These are phyloP conservation scores for Sciaenops ocellatus DNA, from an alignment of 2,797 vertebrate genomes.

Conservation along the genomic window DNA sequence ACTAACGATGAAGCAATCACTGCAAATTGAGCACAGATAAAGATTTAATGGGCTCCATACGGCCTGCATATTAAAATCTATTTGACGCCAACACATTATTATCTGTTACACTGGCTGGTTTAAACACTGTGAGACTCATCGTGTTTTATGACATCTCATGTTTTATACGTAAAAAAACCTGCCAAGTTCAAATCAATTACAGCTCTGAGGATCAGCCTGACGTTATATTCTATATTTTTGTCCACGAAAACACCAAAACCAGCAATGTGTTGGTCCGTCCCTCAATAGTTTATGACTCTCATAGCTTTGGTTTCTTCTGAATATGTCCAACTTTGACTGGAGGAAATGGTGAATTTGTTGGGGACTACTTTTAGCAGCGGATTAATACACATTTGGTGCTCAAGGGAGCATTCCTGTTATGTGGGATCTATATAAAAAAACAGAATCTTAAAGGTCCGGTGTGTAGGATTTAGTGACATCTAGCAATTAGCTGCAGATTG, in stretches of 20 bases:
- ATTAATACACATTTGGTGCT: background rate
- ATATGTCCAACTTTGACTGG: background rate
- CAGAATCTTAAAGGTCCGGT: too few species aligned
- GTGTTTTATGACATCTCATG: slow-evolving; percentile 33
- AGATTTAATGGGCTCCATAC: slow-evolving; percentile 41
- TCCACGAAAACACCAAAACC: background rate
- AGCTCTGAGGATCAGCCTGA: slow-evolving; percentile 5
- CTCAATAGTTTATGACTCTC: background rate
- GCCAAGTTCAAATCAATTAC: background rate
- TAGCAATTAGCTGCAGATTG: too few species aligned
- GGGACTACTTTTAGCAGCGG: background rate
- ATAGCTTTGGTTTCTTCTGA: background rate
- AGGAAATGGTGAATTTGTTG: background rate
- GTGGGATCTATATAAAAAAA: background rate
- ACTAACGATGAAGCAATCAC: slow-evolving; percentile 39
- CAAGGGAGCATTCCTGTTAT: too few species aligned
- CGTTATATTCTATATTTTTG: background rate
- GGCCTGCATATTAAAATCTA: slow-evolving; percentile 12
- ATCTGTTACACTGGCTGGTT: slow-evolving; percentile 16
- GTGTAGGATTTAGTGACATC: too few species aligned
- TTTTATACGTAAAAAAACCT: slow-evolving; percentile 12
- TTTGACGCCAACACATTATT: slow-evolving; percentile 22
- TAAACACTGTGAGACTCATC: slow-evolving; percentile 14
- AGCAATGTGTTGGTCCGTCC: background rate
- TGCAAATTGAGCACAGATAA: slow-evolving; percentile 44